Percentiles rank a stretch among this genome's conserved stretches.
These are phyloP conservation scores for Melanchra persicariae DNA, from an alignment of 2,888 invertebrate genomes.

Conservation along the genomic window DNA sequence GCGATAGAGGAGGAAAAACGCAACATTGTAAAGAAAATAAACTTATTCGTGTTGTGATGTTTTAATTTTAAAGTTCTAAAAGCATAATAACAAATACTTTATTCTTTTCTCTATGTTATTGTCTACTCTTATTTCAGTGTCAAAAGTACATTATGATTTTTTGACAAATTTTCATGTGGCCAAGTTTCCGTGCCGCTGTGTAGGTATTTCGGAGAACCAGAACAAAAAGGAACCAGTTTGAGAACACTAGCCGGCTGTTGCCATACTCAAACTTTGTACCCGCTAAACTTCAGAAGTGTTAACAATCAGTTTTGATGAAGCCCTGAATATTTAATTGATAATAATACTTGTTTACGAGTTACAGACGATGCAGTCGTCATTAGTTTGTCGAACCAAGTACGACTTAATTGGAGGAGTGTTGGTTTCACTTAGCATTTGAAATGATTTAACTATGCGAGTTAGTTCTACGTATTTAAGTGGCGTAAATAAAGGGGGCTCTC, in stretches of 20 bases:
- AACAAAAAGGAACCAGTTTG: background rate
- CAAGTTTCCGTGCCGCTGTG: too few species aligned
- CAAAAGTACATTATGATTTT: too few species aligned
- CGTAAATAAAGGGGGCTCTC: background rate
- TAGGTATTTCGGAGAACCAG: background rate
- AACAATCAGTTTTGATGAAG: conserved; percentile 20
- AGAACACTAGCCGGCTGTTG: conserved; percentile 27
- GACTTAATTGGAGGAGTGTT: background rate
- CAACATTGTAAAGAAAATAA: too few species aligned
- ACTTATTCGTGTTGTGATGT: too few species aligned
- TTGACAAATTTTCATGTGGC: too few species aligned
- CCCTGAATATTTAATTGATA: conserved; percentile 6
- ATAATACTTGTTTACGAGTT: conserved; percentile 14
- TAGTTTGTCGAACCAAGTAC: background rate
- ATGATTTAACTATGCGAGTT: background rate
- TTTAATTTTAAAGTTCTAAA: too few species aligned
- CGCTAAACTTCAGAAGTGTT: background rate
- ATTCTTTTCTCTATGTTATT: too few species aligned
- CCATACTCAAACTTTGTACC: conserved; percentile 3
- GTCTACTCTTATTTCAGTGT: too few species aligned
- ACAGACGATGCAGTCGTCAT: conserved; percentile 5
- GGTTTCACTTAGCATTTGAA: conserved; percentile 1
- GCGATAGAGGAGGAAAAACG: too few species aligned
- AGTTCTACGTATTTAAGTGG: background rate
- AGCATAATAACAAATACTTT: too few species aligned